Evolutionary conservation across 2,113 vertebrate genomes (phyloP).

Genomic region (Thryonomys swinderianus): DNA sequence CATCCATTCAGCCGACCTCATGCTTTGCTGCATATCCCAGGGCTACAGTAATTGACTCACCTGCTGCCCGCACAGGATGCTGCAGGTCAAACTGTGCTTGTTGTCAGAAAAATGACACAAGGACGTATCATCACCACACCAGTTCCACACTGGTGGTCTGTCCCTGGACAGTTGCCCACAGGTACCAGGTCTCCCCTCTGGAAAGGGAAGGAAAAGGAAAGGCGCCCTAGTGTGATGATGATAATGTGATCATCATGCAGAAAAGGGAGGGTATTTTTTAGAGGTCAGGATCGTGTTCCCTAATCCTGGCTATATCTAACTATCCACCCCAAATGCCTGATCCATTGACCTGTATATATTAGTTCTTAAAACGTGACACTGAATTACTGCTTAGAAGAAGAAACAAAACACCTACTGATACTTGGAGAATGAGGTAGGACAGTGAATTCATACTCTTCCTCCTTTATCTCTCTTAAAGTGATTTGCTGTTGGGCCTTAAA

Average conservation of each 20-base stretch:
- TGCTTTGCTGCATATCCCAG: slow-evolving; percentile 17
- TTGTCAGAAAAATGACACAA: slow-evolving; percentile 48
- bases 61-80: background rate
- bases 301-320: background rate
- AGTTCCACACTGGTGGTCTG: background rate
- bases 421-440: background rate
- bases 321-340: background rate
- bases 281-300: background rate
- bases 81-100: background rate
- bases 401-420: background rate
- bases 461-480: background rate
- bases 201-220: background rate
- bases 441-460: background rate
- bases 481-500: background rate
- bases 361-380: background rate
- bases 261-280: background rate
- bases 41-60: slow-evolving; percentile 46
- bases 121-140: background rate
- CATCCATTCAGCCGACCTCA: slow-evolving; percentile 49
- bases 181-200: background rate
- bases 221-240: background rate
- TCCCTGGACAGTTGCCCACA: background rate
- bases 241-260: background rate
- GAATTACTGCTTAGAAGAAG: background rate
- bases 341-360: background rate